Percentiles rank a stretch among this genome's conserved stretches.
These are phyloP conservation scores for Drosophila dunni DNA, from an alignment of 1,140 invertebrate genomes.

Conservation along the genomic window DNA sequence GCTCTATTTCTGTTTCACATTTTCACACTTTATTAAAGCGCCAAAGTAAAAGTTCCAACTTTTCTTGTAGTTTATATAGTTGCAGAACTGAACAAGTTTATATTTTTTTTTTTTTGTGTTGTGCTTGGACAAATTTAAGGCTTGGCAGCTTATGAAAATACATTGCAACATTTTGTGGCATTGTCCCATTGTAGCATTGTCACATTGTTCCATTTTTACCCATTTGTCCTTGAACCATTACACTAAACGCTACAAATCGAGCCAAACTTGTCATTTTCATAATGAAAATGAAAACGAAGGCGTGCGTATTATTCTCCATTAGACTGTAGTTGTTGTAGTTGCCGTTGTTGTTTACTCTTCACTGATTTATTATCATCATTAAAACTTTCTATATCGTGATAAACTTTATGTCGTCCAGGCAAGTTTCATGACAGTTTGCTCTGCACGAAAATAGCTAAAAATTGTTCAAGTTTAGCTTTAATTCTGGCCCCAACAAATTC, in stretches of 20 bases:
- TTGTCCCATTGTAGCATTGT: slow-evolving; percentile 1
- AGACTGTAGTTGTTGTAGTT: slow-evolving; percentile 7
- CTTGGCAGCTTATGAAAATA: slow-evolving; percentile 48
- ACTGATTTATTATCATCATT: slow-evolving; percentile 48
- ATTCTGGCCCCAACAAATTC: slow-evolving; percentile 16
- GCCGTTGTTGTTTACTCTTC: slow-evolving; percentile 28
- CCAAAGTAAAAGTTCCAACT: slow-evolving; percentile 73
- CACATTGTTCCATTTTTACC: not conserved
- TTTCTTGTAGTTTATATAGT: slow-evolving; percentile 63
- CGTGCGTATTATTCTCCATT: slow-evolving; percentile 49
- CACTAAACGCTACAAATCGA: slow-evolving; percentile 17
- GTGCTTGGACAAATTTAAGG: slow-evolving; percentile 35
- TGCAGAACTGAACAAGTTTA: slow-evolving; percentile 19
- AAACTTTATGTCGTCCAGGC: slow-evolving; percentile 24
- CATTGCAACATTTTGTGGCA: slow-evolving; percentile 28
- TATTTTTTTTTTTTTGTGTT: not conserved
- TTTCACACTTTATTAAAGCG: slow-evolving; percentile 82
- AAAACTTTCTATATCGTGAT: slow-evolving; percentile 46
- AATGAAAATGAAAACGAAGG: slow-evolving; percentile 45
- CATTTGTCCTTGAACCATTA: slow-evolving; percentile 28
- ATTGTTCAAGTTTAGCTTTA: slow-evolving; percentile 1
- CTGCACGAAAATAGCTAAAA: not conserved
- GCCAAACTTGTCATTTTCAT: slow-evolving; percentile 30
- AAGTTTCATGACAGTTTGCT: slow-evolving; percentile 2
- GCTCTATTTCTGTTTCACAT: slow-evolving; percentile 44